Percentiles rank a stretch among this genome's conserved stretches.
phyloP scores from a whole-genome alignment of 1,140 invertebrate genomes.

The Plutomurus gul region DNA sequence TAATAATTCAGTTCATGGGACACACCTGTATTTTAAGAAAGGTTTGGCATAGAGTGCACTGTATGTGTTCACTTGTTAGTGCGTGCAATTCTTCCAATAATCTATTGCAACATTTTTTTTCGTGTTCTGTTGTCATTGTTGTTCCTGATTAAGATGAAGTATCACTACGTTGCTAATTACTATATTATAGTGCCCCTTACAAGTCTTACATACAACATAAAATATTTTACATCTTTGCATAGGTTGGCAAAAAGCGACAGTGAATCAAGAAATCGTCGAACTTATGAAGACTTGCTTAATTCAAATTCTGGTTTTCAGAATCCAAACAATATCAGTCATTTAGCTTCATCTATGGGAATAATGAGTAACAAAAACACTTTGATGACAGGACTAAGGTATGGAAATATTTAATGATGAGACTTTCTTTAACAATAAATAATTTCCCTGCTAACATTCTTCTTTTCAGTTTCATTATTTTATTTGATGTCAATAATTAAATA shows the following conservation, averaged over 20 bases:
- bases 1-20: too few relatives aligned
- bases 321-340: constrained; percentile 81
- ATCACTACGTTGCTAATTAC: too few relatives aligned
- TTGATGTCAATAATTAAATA: neutral
- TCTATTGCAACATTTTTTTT: too few relatives aligned
- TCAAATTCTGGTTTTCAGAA: constrained; percentile 86
- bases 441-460: too few relatives aligned
- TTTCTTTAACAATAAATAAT: too few relatives aligned
- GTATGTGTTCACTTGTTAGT: too few relatives aligned
- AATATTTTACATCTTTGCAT: neutral
- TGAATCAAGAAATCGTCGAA: constrained; percentile 60
- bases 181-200: neutral
- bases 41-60: too few relatives aligned
- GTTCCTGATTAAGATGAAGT: too few relatives aligned
- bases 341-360: constrained; percentile 73
- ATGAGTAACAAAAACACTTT: constrained; percentile 72
- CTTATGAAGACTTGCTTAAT: constrained; percentile 81
- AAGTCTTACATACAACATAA: neutral
- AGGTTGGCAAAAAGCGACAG: constrained; percentile 53
- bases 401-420: constrained; percentile 32
- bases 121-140: too few relatives aligned
- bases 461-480: neutral
- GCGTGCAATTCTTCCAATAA: too few relatives aligned
- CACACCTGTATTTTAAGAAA: too few relatives aligned
- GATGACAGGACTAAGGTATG: constrained; percentile 74